phyloP scores from a whole-genome alignment of 2,888 invertebrate species.

The Orthosia gothica region DNA sequence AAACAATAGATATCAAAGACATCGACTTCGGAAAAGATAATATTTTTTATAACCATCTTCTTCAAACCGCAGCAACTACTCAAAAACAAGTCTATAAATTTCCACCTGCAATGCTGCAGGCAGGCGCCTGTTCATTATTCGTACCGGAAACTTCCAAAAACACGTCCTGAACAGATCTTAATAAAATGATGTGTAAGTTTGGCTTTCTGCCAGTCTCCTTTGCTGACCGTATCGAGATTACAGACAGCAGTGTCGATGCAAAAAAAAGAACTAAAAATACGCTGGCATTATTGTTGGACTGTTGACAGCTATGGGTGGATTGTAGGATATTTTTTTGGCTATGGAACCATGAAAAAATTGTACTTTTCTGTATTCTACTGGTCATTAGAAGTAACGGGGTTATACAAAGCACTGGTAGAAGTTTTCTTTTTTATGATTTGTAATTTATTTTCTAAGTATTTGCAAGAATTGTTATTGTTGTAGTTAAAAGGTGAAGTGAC shows the following conservation, averaged over 20 bases:
- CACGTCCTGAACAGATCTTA: conserved; percentile 60
- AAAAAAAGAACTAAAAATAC: conserved; percentile 47
- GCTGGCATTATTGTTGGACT: conserved; percentile 25
- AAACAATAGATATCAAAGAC: too few species aligned
- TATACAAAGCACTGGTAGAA: neutral
- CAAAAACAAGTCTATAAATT: conserved; percentile 37
- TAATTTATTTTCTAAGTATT: too few species aligned
- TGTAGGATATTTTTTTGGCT: neutral
- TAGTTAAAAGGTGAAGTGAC: too few species aligned
- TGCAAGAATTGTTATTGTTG: too few species aligned
- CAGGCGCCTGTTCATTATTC: conserved; percentile 52
- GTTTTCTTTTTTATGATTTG: neutral
- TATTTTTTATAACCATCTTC: neutral
- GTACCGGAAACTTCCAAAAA: conserved; percentile 38
- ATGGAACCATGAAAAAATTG: neutral
- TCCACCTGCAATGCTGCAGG: conserved; percentile 41
- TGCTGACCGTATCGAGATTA: conserved; percentile 57
- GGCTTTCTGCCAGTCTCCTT: conserved; percentile 56
- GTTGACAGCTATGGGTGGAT: neutral
- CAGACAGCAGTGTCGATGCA: conserved; percentile 19
- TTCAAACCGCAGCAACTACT: neutral
- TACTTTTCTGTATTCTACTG: neutral
- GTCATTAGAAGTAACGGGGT: neutral
- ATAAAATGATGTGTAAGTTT: conserved; percentile 58
- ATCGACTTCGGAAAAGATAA: too few species aligned